phyloP scores from a whole-genome alignment of 2,888 invertebrate genomes.

The Diogma glabrata region DNA sequence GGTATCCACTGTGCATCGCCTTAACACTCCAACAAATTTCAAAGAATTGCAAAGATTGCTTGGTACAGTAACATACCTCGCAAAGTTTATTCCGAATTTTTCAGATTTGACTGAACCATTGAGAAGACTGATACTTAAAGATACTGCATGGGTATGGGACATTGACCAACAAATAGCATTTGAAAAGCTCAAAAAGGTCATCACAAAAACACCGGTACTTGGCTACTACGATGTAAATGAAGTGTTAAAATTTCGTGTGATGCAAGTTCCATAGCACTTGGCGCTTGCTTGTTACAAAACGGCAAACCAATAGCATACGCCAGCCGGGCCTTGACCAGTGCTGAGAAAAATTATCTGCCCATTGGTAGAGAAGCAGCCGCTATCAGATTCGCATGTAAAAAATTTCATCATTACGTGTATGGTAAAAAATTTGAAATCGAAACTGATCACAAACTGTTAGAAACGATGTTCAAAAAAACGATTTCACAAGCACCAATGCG shows the following conservation, averaged over 20 bases:
- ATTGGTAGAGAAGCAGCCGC: background rate
- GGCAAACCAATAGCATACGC: background rate
- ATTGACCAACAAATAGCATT: too few species aligned
- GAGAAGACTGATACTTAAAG: background rate
- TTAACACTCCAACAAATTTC: background rate
- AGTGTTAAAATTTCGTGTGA: slow-evolving; percentile 2
- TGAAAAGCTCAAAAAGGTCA: too few species aligned
- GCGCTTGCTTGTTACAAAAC: background rate
- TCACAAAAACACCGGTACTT: too few species aligned
- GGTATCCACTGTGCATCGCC: background rate
- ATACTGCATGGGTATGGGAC: too few species aligned
- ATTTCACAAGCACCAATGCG: too few species aligned
- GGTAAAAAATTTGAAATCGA: too few species aligned
- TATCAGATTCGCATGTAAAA: background rate
- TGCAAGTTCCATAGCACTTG: background rate
- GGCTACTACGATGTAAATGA: background rate
- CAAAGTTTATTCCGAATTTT: background rate
- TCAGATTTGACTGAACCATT: background rate
- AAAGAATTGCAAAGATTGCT: background rate
- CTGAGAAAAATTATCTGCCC: background rate
- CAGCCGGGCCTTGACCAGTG: too few species aligned
- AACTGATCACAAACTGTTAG: background rate
- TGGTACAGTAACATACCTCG: background rate
- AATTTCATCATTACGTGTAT: too few species aligned
- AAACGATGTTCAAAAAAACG: background rate